A percentile compares a stretch with the other conserved stretches of the same genome.
These are phyloP conservation scores for Nasonovia ribisnigri DNA, from an alignment of 2,888 invertebrate genomes.

Conservation along the genomic window DNA sequence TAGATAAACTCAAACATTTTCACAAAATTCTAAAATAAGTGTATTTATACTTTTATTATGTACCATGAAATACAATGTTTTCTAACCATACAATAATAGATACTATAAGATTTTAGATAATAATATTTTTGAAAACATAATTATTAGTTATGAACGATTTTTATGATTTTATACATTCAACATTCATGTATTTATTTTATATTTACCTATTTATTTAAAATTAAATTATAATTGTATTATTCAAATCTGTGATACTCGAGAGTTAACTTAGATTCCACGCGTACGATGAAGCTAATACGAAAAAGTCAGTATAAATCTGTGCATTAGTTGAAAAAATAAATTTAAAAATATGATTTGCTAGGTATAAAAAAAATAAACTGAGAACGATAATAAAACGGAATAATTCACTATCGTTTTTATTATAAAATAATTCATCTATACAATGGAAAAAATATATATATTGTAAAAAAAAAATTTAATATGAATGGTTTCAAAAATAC, in stretches of 20 bases:
- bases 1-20: not conserved
- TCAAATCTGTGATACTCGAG: not conserved
- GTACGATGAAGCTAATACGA: not conserved
- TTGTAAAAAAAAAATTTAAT: not conserved
- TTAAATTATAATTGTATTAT: not conserved
- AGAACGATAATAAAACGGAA: not conserved
- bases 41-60: not conserved
- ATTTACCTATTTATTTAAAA: not conserved
- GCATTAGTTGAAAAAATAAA: slow-evolving; percentile 22
- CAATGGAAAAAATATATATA: slow-evolving; percentile 33
- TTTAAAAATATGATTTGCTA: slow-evolving; percentile 7
- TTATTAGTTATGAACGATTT: not conserved
- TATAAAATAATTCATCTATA: slow-evolving; percentile 10
- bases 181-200: not conserved
- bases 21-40: not conserved
- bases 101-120: not conserved
- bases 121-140: not conserved
- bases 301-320: not conserved
- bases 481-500: slow-evolving; percentile 33
- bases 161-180: not conserved
- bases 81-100: not conserved
- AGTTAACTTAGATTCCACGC: not conserved
- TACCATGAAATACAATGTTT: not conserved
- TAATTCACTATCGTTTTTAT: slow-evolving; percentile 14
- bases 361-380: not conserved